phyloP scores from a whole-genome alignment of 92 coral and sea anemone genomes.

The Zoanthus sansibaricus region DNA sequence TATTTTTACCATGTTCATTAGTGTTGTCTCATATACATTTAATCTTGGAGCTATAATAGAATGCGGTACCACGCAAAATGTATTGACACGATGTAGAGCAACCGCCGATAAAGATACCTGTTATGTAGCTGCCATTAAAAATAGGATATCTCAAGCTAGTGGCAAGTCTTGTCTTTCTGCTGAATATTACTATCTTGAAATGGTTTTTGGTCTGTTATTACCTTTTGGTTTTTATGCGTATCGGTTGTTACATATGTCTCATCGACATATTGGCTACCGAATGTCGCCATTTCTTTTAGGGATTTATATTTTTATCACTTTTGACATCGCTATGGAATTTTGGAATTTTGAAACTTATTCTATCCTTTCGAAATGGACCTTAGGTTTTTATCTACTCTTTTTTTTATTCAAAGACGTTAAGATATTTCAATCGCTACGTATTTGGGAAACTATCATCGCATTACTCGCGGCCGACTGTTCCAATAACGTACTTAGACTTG shows the following conservation, averaged over 20 bases:
- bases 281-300: neutral
- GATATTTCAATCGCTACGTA: neutral
- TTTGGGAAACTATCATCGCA: neutral
- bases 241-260: neutral
- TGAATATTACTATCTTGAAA: neutral
- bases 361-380: neutral
- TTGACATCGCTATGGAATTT: neutral
- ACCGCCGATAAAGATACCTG: neutral
- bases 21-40: neutral
- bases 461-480: neutral
- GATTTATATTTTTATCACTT: neutral
- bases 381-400: neutral
- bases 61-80: neutral
- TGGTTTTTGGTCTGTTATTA: neutral
- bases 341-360: neutral
- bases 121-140: neutral
- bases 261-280: neutral
- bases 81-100: neutral
- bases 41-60: neutral
- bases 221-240: neutral
- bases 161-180: neutral
- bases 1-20: neutral
- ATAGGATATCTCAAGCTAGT: neutral
- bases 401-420: neutral
- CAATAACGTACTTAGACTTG: neutral